Conservation (phyloP, 2,888 invertebrate genomes). For the Julus scandinavius region DNA sequence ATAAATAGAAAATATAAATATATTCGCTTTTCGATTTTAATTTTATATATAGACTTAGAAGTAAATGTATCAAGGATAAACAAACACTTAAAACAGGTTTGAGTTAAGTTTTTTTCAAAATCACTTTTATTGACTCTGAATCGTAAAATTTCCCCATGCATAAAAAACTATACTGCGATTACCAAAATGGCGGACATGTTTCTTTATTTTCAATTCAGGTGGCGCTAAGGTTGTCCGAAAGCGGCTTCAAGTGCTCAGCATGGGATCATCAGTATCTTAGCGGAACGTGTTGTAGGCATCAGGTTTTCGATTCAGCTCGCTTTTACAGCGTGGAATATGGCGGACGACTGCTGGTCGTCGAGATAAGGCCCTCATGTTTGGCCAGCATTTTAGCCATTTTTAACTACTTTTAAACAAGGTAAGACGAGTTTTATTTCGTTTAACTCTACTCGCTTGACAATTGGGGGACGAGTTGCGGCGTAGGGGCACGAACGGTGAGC, state of each 20-base stretch:
- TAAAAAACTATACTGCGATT: neutral
- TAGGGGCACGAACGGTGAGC: neutral
- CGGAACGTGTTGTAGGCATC: neutral
- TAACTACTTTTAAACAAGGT: conserved; percentile 15
- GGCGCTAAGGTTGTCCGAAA: neutral
- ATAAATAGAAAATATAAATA: too few relatives aligned
- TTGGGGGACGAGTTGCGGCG: neutral
- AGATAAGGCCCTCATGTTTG: conserved; percentile 36
- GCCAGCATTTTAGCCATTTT: neutral
- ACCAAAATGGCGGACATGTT: neutral
- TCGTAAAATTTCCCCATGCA: too few relatives aligned
- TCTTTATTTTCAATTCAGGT: neutral
- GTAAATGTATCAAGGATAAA: too few relatives aligned
- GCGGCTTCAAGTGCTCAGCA: neutral
- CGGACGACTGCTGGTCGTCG: conserved; percentile 43
- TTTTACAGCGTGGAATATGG: conserved; percentile 51
- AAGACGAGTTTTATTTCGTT: neutral
- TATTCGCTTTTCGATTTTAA: too few relatives aligned
- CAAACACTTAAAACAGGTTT: too few relatives aligned
- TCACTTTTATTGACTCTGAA: too few relatives aligned
- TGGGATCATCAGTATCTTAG: neutral
- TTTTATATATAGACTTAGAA: too few relatives aligned
- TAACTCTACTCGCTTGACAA: neutral
- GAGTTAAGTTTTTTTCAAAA: too few relatives aligned
- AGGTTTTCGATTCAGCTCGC: conserved; percentile 21